phyloP scores from a whole-genome alignment of 2,888 invertebrate genomes.

The Ectemnius cavifrons region DNA sequence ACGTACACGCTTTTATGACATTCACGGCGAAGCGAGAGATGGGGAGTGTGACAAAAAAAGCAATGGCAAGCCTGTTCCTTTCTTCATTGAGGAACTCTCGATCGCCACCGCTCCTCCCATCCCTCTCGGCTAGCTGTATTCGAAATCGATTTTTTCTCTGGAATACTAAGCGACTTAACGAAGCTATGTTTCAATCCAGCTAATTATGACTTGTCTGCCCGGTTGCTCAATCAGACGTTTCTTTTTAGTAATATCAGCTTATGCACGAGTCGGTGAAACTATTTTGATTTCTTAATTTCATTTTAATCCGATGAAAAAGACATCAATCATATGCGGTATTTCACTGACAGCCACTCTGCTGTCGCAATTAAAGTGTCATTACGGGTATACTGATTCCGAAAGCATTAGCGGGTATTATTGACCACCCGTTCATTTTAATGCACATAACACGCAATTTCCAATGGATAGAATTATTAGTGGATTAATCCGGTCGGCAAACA shows the following conservation, averaged over 20 bases:
- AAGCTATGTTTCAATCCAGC: conserved; percentile 61
- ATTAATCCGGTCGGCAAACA: neutral
- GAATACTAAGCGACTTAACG: conserved; percentile 49
- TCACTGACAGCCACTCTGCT: too few relatives aligned
- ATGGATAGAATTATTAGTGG: neutral
- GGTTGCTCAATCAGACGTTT: too few relatives aligned
- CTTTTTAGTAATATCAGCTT: too few relatives aligned
- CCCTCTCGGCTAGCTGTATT: conserved; percentile 41
- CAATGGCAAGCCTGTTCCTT: conserved; percentile 12
- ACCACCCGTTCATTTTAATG: too few relatives aligned
- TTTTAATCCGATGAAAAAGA: too few relatives aligned
- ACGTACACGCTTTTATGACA: conserved; percentile 63
- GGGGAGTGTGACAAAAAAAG: conserved; percentile 11
- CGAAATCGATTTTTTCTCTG: conserved; percentile 55
- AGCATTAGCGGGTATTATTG: too few relatives aligned
- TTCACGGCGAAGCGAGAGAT: conserved; percentile 32
- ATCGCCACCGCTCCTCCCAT: conserved; percentile 5
- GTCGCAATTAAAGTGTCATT: too few relatives aligned
- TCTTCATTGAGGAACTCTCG: conserved; percentile 18
- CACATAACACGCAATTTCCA: too few relatives aligned
- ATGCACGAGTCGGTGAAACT: too few relatives aligned
- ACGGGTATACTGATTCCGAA: too few relatives aligned
- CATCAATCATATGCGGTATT: too few relatives aligned
- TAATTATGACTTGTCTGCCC: conserved; percentile 44
- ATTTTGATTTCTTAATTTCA: too few relatives aligned